These are phyloP conservation scores for Hiodon tergisus DNA, from an alignment of 2,113 vertebrate species.

Conservation along the genomic window DNA sequence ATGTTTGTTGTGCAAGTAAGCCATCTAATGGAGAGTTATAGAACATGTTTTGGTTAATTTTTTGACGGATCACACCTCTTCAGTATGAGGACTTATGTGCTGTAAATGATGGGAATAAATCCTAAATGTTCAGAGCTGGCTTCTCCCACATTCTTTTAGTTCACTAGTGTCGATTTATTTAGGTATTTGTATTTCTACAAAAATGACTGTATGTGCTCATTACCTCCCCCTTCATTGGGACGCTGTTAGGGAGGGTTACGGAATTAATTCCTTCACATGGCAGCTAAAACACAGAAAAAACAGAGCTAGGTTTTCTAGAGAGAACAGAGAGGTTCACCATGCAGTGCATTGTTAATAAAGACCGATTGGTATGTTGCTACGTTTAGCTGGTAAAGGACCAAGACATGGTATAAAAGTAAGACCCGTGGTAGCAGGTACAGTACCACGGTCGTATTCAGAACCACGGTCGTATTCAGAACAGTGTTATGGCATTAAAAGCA, in stretches of 20 bases:
- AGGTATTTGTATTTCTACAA: too few species aligned
- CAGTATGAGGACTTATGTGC: not conserved
- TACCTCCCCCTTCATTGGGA: too few species aligned
- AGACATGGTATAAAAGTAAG: not conserved
- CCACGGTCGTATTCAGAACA: not conserved
- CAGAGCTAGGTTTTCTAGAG: too few species aligned
- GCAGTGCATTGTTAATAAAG: not conserved
- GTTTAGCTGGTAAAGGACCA: too few species aligned
- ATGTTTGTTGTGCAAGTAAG: slow-evolving; percentile 59
- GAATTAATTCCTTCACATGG: too few species aligned
- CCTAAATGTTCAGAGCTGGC: not conserved
- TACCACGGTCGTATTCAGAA: not conserved
- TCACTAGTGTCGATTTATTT: too few species aligned
- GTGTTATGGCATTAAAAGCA: not conserved
- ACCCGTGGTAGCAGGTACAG: not conserved
- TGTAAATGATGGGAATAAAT: not conserved
- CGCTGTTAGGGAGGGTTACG: too few species aligned
- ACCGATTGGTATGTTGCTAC: not conserved
- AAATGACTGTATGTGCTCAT: too few species aligned
- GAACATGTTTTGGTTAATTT: slow-evolving; percentile 35
- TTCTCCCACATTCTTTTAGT: too few species aligned
- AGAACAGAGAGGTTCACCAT: not conserved
- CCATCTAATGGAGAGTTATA: slow-evolving; percentile 60
- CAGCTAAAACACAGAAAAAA: too few species aligned
- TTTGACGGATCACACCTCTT: not conserved